phyloP scores from a whole-genome alignment of 1,140 invertebrate genomes.

The Panagrolaimus sp. region DNA sequence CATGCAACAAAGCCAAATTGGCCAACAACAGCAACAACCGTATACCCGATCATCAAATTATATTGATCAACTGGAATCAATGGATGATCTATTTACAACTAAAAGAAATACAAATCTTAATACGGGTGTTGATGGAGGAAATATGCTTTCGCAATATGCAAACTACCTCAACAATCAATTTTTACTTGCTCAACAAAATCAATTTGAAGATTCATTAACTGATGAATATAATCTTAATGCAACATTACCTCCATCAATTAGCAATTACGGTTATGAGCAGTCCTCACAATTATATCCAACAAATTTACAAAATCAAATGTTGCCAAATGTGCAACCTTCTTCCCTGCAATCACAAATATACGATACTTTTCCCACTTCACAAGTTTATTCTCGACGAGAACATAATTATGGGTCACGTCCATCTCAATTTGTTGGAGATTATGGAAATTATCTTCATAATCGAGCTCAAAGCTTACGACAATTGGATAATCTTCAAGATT shows the following conservation, averaged over 20 bases:
- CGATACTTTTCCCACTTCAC: background rate
- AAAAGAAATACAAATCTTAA: background rate
- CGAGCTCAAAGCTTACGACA: constrained; percentile 11
- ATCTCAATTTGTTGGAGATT: constrained; percentile 35
- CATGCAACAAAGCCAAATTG: background rate
- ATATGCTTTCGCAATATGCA: constrained; percentile 54
- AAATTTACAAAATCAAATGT: constrained; percentile 6
- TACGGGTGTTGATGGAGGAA: constrained; percentile 1
- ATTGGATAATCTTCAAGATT: constrained; percentile 13
- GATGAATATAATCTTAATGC: constrained; percentile 15
- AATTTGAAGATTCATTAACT: background rate
- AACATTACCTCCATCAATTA: constrained; percentile 2
- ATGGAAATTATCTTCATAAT: constrained; percentile 41
- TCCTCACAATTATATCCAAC: background rate
- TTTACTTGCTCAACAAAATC: constrained; percentile 17
- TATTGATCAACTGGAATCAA: constrained; percentile 2
- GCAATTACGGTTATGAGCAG: background rate
- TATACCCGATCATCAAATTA: background rate
- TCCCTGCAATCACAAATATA: background rate
- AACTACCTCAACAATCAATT: constrained; percentile 58
- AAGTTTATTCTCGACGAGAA: constrained; percentile 46
- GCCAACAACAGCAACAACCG: background rate
- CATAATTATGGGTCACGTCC: constrained; percentile 50
- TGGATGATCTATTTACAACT: background rate
- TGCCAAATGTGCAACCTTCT: constrained; percentile 1